Conservation (phyloP, 2,888 invertebrate genomes). For the Dusona sp. region DNA sequence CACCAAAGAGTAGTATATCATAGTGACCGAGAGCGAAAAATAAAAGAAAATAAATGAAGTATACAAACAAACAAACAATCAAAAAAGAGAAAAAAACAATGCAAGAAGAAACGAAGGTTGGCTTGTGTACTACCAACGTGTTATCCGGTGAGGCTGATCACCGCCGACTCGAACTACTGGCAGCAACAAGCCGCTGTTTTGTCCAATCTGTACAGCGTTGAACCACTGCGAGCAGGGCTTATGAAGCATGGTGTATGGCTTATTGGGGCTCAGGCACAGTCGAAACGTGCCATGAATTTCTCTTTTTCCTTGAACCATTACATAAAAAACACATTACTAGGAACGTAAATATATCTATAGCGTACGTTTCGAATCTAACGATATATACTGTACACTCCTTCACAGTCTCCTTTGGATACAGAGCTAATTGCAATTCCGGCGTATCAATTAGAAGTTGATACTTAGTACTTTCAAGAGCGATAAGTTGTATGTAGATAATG, state of each 20-base stretch:
- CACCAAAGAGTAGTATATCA: constrained; percentile 52
- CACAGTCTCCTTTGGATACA: constrained; percentile 48
- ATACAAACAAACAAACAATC: constrained; percentile 4
- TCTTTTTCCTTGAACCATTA: neutral
- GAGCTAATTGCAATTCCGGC: constrained; percentile 53
- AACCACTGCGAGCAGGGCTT: constrained; percentile 50
- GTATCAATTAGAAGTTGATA: constrained; percentile 59
- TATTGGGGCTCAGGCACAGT: constrained; percentile 61
- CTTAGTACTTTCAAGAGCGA: neutral
- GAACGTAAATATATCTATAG: neutral
- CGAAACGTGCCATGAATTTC: constrained; percentile 62
- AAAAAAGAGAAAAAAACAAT: constrained; percentile 8
- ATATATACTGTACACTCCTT: constrained; percentile 19
- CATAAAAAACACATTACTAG: neutral
- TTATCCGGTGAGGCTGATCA: constrained; percentile 61
- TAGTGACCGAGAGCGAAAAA: constrained; percentile 40
- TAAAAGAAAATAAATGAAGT: constrained; percentile 24
- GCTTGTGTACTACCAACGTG: constrained; percentile 57
- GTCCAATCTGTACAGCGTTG: constrained; percentile 56
- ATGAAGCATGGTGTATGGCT: constrained; percentile 54
- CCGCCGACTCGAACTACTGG: constrained; percentile 50
- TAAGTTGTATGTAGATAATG: constrained; percentile 5
- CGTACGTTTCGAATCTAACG: neutral
- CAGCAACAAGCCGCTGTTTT: constrained; percentile 48
- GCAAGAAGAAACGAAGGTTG: constrained; percentile 21